Base-by-base conservation (phyloP, 2,113 vertebrate genomes). In the Takifugu bimaculatus region DNA sequence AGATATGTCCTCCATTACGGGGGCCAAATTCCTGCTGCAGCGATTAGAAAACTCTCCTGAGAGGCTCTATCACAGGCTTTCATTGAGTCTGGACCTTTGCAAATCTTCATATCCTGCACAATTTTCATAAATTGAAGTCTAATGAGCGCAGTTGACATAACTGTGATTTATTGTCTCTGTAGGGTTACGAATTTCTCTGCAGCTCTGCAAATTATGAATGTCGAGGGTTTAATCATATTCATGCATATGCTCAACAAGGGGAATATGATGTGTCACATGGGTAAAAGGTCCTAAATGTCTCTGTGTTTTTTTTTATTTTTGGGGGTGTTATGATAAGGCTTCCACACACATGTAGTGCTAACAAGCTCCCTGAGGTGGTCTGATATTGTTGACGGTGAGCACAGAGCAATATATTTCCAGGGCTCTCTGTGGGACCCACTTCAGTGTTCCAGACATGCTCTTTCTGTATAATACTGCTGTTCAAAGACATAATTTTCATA, bases 121-220 rank as follows among this genome's bases (percentile, higher is more conserved):
- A 80, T 90, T 87, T 87, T 87, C 85, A 85, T 86, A 88, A 88
- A 88, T 88, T 85, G 84, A 87, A 85, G 84, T 79, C 82, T 90
- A 88, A 88, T 88, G 87, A 88, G 88, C 74, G 32, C 68, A 77
- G 75, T 84, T 88, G 87, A 89, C 89, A 85, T 82, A 85, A 85
- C 79, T 57, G 65, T 81, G 87, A 90, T 90, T 86, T 88, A 90
- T 89, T 75, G 81, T 89, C 86, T 85, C 82, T 5, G 48, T 70
- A 82, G 76, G 80, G 79, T 82, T 78, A 85, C 77, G 81, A 85
- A 83, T 88, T 87, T 79, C 72, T 77, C 80, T 81, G 62, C 67
- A 57, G 75, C 80, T 60, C 72, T 61, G 86, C 68, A 82, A 84
- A 89, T 89, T 81, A 80, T 78, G 74, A 78, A 88, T 81, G 86